Conservation (phyloP, 2,113 vertebrate species). For the Sinocyclocheilus grahami region DNA sequence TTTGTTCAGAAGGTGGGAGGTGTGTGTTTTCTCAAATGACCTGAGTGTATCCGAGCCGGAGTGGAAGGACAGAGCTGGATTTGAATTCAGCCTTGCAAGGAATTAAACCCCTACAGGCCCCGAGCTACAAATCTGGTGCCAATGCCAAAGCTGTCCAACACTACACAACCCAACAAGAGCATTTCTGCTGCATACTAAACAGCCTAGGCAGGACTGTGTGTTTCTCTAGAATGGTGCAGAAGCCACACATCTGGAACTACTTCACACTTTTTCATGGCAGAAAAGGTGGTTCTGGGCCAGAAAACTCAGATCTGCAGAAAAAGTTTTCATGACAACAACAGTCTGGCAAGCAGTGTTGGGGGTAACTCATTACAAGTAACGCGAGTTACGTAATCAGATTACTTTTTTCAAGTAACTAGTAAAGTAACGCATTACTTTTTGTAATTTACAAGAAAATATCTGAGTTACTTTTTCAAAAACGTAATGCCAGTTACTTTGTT, state of each 20-base stretch:
- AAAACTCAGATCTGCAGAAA: too few species aligned
- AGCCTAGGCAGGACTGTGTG: not conserved
- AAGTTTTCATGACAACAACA: not conserved
- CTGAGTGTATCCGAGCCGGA: not conserved
- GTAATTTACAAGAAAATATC: too few species aligned
- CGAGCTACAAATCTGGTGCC: conserved; percentile 7
- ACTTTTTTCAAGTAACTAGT: too few species aligned
- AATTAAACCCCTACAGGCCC: conserved; percentile 18
- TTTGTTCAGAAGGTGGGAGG: not conserved
- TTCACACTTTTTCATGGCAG: not conserved
- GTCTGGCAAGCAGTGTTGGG: not conserved
- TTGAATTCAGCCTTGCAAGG: conserved; percentile 2
- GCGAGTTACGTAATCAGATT: too few species aligned
- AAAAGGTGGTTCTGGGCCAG: not conserved
- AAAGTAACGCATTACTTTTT: too few species aligned
- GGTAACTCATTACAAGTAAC: too few species aligned
- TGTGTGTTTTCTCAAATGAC: not conserved
- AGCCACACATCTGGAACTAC: not conserved
- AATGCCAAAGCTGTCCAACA: conserved; percentile 22
- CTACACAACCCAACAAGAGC: not conserved
- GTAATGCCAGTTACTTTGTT: too few species aligned
- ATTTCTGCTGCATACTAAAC: not conserved
- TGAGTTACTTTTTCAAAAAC: too few species aligned
- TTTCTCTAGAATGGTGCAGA: not conserved
- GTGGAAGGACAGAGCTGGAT: not conserved